Percentiles rank a stretch among this genome's conserved stretches.
phyloP scores from a whole-genome alignment of 2,888 invertebrate species.

The Drosophila diplacantha region DNA sequence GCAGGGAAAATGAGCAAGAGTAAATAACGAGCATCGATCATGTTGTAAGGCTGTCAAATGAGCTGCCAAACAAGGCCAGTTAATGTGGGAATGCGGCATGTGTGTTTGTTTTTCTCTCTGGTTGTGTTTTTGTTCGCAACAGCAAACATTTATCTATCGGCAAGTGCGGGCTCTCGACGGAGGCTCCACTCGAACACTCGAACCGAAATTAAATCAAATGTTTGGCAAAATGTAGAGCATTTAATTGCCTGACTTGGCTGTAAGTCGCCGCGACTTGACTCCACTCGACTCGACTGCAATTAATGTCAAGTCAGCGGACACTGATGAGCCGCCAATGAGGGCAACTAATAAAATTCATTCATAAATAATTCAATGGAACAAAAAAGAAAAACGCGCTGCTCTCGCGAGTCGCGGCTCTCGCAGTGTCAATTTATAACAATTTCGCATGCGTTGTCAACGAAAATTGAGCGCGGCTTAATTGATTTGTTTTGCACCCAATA shows the following conservation, averaged over 20 bases:
- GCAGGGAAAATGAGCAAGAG: slow-evolving; percentile 27
- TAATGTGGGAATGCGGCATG: slow-evolving; percentile 60
- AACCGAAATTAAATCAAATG: slow-evolving; percentile 64
- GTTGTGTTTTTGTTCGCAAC: neutral
- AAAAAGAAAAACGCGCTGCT: slow-evolving; percentile 1
- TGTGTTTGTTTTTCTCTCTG: slow-evolving; percentile 37
- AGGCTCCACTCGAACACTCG: slow-evolving; percentile 9
- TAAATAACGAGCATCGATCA: slow-evolving; percentile 59
- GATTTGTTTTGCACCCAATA: slow-evolving; percentile 69
- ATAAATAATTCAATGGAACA: slow-evolving; percentile 71
- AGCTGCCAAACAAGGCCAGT: slow-evolving; percentile 52
- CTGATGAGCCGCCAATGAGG: slow-evolving; percentile 72
- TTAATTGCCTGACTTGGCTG: slow-evolving; percentile 51
- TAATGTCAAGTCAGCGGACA: slow-evolving; percentile 66
- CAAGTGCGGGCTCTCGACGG: slow-evolving; percentile 18
- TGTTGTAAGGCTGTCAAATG: slow-evolving; percentile 66
- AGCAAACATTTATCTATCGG: slow-evolving; percentile 33
- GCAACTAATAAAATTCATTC: slow-evolving; percentile 73
- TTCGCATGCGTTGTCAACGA: slow-evolving; percentile 63
- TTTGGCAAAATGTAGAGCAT: slow-evolving; percentile 61
- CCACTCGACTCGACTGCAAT: slow-evolving; percentile 51
- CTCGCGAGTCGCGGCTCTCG: neutral
- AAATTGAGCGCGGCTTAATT: slow-evolving; percentile 59
- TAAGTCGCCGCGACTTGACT: slow-evolving; percentile 17
- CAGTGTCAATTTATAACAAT: slow-evolving; percentile 67